Evolutionary conservation across 2,113 vertebrate genomes (phyloP).

Genomic region (Phaetusa simplex): DNA sequence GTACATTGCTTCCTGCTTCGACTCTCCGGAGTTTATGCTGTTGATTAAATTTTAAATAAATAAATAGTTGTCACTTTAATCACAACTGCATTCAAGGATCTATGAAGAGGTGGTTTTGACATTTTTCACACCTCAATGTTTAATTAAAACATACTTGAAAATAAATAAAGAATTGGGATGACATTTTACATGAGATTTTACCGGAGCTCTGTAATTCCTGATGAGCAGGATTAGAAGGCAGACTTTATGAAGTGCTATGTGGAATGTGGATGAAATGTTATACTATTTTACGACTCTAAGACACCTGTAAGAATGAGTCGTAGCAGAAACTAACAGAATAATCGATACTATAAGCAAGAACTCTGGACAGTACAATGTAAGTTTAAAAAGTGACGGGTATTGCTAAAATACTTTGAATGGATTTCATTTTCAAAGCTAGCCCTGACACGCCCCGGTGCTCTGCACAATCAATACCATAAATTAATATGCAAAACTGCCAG

Average conservation of each 20-base stretch:
- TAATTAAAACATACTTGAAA: constrained; percentile 57
- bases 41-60: background rate
- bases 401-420: background rate
- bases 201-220: background rate
- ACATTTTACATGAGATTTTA: constrained; percentile 19
- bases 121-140: constrained; percentile 27
- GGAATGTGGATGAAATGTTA: background rate
- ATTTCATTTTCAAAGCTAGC: constrained; percentile 3
- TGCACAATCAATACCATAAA: background rate
- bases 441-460: background rate
- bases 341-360: background rate
- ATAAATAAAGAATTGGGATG: constrained; percentile 29
- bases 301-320: constrained; percentile 10
- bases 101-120: constrained; percentile 4
- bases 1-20: background rate
- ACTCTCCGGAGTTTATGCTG: background rate
- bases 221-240: background rate
- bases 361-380: background rate
- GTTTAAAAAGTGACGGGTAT: background rate
- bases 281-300: background rate
- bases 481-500: constrained; percentile 22
- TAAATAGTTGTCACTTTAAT: constrained; percentile 20
- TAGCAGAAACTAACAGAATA: background rate
- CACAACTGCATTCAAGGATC: background rate
- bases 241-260: background rate